These are phyloP conservation scores for Pogonophryne albipinna DNA, from an alignment of 2,797 vertebrate species.

Conservation along the genomic window DNA sequence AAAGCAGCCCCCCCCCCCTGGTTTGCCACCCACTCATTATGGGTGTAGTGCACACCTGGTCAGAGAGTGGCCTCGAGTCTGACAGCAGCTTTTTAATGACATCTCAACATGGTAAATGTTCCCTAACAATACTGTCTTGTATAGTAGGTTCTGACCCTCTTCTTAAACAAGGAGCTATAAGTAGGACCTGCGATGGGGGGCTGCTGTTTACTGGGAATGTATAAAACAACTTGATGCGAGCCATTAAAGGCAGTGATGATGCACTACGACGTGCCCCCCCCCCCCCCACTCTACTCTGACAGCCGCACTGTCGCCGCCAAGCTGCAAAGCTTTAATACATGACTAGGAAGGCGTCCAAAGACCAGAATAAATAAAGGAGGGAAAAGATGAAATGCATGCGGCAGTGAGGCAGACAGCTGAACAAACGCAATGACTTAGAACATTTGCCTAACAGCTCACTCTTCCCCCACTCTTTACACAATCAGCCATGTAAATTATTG, in stretches of 20 bases:
- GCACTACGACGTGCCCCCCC: slow-evolving; percentile 42
- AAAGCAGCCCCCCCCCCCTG: slow-evolving; percentile 62
- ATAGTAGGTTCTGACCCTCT: slow-evolving; percentile 64
- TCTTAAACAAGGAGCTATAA: slow-evolving; percentile 67
- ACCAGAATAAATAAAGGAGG: slow-evolving; percentile 80
- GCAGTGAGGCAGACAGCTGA: slow-evolving; percentile 81
- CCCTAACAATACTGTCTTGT: slow-evolving; percentile 73
- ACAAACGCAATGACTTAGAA: slow-evolving; percentile 83
- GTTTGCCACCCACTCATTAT: slow-evolving; percentile 72
- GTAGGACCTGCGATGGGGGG: slow-evolving; percentile 48
- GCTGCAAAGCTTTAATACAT: slow-evolving; percentile 77
- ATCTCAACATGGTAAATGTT: slow-evolving; percentile 76
- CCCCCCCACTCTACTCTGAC: slow-evolving; percentile 45
- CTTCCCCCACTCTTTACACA: slow-evolving; percentile 76
- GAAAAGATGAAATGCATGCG: slow-evolving; percentile 77
- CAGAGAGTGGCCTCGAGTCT: slow-evolving; percentile 66
- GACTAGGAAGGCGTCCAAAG: slow-evolving; percentile 82
- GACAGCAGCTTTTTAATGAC: slow-evolving; percentile 80
- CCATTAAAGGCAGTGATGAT: slow-evolving; percentile 77
- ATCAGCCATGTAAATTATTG: slow-evolving; percentile 83
- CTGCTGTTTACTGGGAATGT: slow-evolving; percentile 45
- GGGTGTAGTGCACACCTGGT: slow-evolving; percentile 68
- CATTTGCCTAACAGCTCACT: slow-evolving; percentile 76
- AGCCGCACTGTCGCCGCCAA: slow-evolving; percentile 70
- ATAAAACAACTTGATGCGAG: slow-evolving; percentile 66